Base-by-base conservation (phyloP, 2,888 invertebrate genomes). In the Cheilosia soror region DNA sequence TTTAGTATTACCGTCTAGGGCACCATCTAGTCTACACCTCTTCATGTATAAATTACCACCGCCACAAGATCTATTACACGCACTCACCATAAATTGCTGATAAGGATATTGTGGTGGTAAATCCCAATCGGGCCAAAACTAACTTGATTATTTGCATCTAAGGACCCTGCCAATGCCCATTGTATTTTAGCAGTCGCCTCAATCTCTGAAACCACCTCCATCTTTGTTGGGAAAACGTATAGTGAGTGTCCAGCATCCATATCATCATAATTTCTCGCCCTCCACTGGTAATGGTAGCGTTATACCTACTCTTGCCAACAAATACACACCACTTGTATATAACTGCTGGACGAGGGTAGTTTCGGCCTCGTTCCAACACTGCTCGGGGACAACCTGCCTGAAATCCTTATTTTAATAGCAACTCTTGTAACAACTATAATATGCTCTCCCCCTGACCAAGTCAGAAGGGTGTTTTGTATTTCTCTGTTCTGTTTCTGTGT, bases 51-150 rank as follows among this genome's bases (percentile, higher is more conserved):
- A 85, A 81, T 85, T 81, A 85, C 85, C 13, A 81, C 55, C 49
- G 71, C 85, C 85, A 66, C 85, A 85, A 77, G 85, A 85, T 85
- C 85, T 76, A 85, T 85, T 85, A 85, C 85, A 85, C 75, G 81
- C 81, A 81, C 68, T 81, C 85, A 81, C 81, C 85, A 85, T 85
- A 85, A 85, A 85, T 85, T 85, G 85, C 81, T 81, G 80, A 85
- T 85, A 85, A 81, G 81, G 80, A 85, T 81, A 85, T 81, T 85
- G 76, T 62, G 85, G 90, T 88, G 90, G 90, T 90, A 89, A 89
- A 89, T 90, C 89, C 89, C 91, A 91, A 91, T 90, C 91, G 90
- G 90, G 89, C 90, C 89, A 89, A 51, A 90, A 90, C 89, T 90
- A 91, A 91, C 91, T 90, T 91, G 91, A 91, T 91, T 91, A 91